Evolutionary conservation across 2,888 invertebrate species (phyloP).

Genomic region (Idaea dimidiata): DNA sequence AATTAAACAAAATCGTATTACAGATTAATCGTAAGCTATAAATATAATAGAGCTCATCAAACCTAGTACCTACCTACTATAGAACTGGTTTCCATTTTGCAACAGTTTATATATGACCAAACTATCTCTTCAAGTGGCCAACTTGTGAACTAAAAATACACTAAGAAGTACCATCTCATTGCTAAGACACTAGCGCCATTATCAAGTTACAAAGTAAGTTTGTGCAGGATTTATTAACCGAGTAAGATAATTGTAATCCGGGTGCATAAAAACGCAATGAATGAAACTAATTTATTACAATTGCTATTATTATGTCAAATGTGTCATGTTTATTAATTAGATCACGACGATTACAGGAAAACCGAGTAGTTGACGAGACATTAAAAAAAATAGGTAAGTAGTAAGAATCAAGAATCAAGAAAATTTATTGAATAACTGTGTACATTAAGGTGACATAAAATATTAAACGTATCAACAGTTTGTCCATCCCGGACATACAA

Average conservation of each 20-base stretch:
- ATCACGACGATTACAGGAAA: neutral
- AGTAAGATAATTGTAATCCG: neutral
- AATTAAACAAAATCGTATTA: neutral
- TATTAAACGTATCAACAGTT: too few relatives aligned
- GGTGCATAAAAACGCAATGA: constrained; percentile 1
- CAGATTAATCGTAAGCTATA: neutral
- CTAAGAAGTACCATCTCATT: neutral
- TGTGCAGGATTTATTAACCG: neutral
- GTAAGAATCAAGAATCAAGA: neutral
- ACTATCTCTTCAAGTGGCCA: neutral
- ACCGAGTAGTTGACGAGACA: neutral
- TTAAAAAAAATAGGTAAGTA: neutral
- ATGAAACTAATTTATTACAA: neutral
- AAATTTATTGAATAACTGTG: too few relatives aligned
- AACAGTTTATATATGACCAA: neutral
- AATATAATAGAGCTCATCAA: neutral
- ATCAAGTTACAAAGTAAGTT: neutral
- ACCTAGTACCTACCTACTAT: neutral
- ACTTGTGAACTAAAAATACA: neutral
- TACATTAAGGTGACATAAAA: too few relatives aligned
- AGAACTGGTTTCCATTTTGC: neutral
- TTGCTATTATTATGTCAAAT: neutral
- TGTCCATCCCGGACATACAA: too few relatives aligned
- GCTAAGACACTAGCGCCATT: neutral
- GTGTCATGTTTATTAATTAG: neutral